phyloP scores from a whole-genome alignment of 2,888 invertebrate genomes.

The Melitaea athalia region DNA sequence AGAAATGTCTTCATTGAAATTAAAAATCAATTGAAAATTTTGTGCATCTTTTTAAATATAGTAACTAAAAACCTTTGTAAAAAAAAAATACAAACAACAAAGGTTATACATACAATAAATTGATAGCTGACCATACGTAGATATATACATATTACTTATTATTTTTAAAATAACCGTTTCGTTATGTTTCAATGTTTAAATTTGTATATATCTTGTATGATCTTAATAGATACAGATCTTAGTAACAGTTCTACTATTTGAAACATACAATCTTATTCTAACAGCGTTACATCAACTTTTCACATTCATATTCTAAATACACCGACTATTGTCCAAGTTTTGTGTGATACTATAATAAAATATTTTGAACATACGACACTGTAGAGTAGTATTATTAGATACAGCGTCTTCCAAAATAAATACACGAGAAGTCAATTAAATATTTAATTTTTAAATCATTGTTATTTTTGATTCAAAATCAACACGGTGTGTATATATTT shows the following conservation, averaged over 20 bases:
- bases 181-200: conserved; percentile 5
- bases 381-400: conserved; percentile 3
- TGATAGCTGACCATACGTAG: conserved; percentile 14
- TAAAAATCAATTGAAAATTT: not conserved
- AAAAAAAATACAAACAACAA: not conserved
- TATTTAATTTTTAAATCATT: not conserved
- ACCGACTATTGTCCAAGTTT: conserved; percentile 30
- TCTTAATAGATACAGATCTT: not conserved
- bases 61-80: not conserved
- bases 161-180: conserved; percentile 16
- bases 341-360: conserved; percentile 18
- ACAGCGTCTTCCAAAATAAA: conserved; percentile 7
- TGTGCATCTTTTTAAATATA: not conserved
- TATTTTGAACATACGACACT: conserved; percentile 4
- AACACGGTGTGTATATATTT: not conserved
- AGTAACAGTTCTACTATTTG: conserved; percentile 12
- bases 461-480: not conserved
- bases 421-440: not conserved
- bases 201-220: conserved; percentile 23
- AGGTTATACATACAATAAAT: not conserved
- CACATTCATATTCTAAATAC: conserved; percentile 27
- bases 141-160: conserved; percentile 7
- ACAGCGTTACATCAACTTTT: conserved; percentile 29
- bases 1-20: no score
- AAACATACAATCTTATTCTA: conserved; percentile 26